A percentile compares a stretch with the other conserved stretches of the same genome.
Conservation (phyloP, 2,797 vertebrate genomes). For the Petrocephalus sullivani region DNA sequence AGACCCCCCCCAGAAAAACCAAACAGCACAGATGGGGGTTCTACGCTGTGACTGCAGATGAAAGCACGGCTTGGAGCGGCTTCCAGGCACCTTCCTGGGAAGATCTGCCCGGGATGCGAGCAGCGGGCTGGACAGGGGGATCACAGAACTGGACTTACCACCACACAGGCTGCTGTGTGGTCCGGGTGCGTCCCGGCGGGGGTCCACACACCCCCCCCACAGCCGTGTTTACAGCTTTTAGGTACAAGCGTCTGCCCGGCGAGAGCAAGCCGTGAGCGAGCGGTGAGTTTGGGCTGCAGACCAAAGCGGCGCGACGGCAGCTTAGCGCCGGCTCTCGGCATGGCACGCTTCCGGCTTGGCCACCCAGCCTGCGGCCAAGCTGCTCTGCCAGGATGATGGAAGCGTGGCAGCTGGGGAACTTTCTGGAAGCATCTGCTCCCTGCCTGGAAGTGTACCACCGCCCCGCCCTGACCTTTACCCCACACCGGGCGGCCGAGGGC, state of each 20-base stretch:
- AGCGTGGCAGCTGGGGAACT: conserved; percentile 25
- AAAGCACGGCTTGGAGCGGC: neutral
- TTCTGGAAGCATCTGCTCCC: conserved; percentile 45
- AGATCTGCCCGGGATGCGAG: neutral
- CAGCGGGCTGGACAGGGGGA: neutral
- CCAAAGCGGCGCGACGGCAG: neutral
- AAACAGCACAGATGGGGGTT: neutral
- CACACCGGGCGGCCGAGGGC: conserved; percentile 31
- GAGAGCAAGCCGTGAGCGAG: neutral
- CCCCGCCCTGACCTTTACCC: conserved; percentile 9
- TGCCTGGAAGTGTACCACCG: conserved; percentile 38
- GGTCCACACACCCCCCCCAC: neutral
- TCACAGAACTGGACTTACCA: neutral
- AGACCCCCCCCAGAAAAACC: neutral
- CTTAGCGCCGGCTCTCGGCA: neutral
- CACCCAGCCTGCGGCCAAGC: neutral
- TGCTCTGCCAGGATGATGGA: conserved; percentile 34
- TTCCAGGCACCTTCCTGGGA: neutral
- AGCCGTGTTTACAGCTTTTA: neutral
- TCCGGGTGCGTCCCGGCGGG: neutral
- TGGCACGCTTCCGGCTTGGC: neutral
- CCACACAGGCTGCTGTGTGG: neutral
- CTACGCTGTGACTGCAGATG: neutral
- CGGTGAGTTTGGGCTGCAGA: neutral
- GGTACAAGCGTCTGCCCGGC: neutral